Evolutionary conservation across 1,140 invertebrate genomes (phyloP).

Genomic region (Neodiprion pinetum): DNA sequence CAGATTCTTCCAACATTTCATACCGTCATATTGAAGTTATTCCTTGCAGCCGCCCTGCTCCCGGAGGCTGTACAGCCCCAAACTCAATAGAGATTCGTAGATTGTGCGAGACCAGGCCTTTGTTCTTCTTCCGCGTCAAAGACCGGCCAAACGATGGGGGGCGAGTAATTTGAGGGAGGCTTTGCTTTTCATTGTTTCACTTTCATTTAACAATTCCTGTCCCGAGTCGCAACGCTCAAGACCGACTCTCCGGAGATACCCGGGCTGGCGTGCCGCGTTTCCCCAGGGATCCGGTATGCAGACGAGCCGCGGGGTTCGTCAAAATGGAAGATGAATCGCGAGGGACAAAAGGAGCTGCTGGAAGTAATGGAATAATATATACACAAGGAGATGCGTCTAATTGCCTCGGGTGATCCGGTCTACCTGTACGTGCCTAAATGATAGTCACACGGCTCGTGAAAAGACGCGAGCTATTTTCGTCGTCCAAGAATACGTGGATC

Average conservation of each 20-base stretch:
- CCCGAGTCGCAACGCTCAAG: neutral
- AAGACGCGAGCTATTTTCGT: no score
- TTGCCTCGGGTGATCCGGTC: neutral
- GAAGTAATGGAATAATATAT: neutral
- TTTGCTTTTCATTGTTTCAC: slow-evolving; percentile 7
- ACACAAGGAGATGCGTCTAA: neutral
- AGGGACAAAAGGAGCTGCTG: neutral
- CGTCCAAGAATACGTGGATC: no score
- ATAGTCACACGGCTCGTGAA: no score
- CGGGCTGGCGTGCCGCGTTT: neutral
- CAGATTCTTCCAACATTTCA: no score
- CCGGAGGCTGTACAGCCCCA: neutral
- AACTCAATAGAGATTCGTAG: neutral
- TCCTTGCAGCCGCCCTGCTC: neutral
- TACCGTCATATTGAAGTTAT: neutral
- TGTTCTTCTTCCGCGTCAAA: slow-evolving; percentile 2
- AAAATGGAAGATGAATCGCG: slow-evolving; percentile 4
- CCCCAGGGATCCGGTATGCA: neutral
- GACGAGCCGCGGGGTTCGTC: slow-evolving; percentile 2
- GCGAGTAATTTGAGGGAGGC: neutral
- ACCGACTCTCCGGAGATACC: neutral
- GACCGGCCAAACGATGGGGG: neutral
- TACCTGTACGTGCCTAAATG: neutral
- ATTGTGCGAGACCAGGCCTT: neutral
- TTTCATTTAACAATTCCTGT: slow-evolving; percentile 5